phyloP scores from a whole-genome alignment of 2,797 vertebrate genomes.

The Schizopygopsis malacanthus region DNA sequence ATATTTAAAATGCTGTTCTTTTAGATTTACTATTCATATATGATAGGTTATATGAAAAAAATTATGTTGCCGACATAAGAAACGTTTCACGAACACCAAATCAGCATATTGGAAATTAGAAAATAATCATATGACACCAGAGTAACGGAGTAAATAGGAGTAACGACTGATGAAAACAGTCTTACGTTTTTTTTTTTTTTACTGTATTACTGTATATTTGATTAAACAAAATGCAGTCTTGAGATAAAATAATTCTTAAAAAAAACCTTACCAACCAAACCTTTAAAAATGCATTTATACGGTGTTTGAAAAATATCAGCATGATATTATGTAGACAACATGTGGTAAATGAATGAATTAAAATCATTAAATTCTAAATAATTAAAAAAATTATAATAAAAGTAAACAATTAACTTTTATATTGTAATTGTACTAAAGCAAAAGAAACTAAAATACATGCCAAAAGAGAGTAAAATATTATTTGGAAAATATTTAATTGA shows the following conservation, averaged over 20 bases:
- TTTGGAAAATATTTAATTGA: neutral
- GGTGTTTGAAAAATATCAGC: neutral
- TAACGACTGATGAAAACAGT: neutral
- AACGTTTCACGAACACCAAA: neutral
- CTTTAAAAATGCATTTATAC: neutral
- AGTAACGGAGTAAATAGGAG: too few relatives aligned
- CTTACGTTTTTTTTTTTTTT: too few relatives aligned
- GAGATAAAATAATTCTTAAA: neutral
- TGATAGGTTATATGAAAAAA: neutral
- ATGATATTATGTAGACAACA: neutral
- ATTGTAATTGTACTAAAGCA: neutral
- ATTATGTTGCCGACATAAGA: neutral
- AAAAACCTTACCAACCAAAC: neutral
- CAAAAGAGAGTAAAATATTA: neutral
- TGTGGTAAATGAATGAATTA: neutral
- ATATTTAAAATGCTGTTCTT: neutral
- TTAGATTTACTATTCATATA: neutral
- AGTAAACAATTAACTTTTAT: neutral
- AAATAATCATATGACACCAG: too few relatives aligned
- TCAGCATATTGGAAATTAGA: neutral
- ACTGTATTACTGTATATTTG: neutral
- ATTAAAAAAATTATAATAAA: neutral
- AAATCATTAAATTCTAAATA: neutral
- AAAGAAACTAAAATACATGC: neutral
- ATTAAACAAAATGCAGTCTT: neutral